Conservation (phyloP, 2,113 vertebrate genomes). For the Elgaria multicarinata region DNA sequence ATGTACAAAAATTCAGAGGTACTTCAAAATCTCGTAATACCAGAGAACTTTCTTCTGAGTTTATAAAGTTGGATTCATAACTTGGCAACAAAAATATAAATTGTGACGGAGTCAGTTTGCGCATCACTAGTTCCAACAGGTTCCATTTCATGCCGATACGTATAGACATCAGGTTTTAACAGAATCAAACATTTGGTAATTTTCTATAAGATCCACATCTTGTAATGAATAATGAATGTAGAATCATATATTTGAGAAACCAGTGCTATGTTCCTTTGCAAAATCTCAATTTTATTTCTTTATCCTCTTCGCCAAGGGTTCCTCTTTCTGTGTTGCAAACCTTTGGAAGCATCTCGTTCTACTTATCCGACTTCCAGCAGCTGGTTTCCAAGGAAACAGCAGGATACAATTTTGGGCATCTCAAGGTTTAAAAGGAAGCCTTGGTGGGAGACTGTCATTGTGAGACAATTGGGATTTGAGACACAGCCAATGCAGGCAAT, state of each 20-base stretch:
- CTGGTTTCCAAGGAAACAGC: slow-evolving; percentile 41
- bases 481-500: slow-evolving; percentile 34
- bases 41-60: background rate
- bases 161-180: background rate
- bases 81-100: background rate
- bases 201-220: background rate
- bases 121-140: background rate
- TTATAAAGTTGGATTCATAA: background rate
- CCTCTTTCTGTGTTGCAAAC: slow-evolving; percentile 43
- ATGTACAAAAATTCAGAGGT: background rate
- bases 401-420: slow-evolving; percentile 42
- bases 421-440: slow-evolving; percentile 57
- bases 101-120: background rate
- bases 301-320: slow-evolving; percentile 8
- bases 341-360: slow-evolving; percentile 26
- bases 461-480: slow-evolving; percentile 47
- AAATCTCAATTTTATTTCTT: background rate
- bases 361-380: slow-evolving; percentile 47
- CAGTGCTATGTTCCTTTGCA: background rate
- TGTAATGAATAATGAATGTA: slow-evolving; percentile 22
- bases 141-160: slow-evolving; percentile 5
- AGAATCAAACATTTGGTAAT: background rate
- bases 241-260: background rate
- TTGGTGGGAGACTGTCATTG: slow-evolving; percentile 43
- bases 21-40: background rate